phyloP scores from a whole-genome alignment of 2,888 invertebrate species.

The Caradrina clavipalpis region DNA sequence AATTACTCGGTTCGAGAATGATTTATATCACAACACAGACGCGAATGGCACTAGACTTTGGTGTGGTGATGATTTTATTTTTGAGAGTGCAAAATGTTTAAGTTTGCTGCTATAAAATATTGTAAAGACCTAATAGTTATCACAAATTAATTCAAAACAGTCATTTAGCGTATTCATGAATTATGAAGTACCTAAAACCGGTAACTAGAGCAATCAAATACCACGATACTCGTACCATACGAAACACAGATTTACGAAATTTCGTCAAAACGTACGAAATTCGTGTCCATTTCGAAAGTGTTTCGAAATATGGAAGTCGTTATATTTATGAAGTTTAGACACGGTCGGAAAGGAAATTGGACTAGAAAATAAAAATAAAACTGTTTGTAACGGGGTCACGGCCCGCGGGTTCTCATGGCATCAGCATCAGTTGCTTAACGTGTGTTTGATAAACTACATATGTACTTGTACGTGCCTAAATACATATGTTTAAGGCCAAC shows the following conservation, averaged over 20 bases:
- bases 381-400: slow-evolving; percentile 79
- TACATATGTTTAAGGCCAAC: slow-evolving; percentile 36
- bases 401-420: slow-evolving; percentile 76
- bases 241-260: slow-evolving; percentile 53
- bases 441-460: slow-evolving; percentile 61
- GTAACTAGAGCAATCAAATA: slow-evolving; percentile 59
- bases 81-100: slow-evolving; percentile 18
- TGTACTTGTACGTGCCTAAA: slow-evolving; percentile 53
- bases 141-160: slow-evolving; percentile 18
- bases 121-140: slow-evolving; percentile 12
- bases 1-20: slow-evolving; percentile 90
- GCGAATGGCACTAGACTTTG: slow-evolving; percentile 65
- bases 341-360: slow-evolving; percentile 85
- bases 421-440: slow-evolving; percentile 73
- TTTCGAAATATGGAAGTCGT: slow-evolving; percentile 83
- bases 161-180: slow-evolving; percentile 18
- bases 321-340: slow-evolving; percentile 81
- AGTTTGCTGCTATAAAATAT: neutral
- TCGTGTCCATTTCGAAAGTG: slow-evolving; percentile 78
- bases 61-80: slow-evolving; percentile 64
- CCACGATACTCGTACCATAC: slow-evolving; percentile 32
- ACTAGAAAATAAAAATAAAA: slow-evolving; percentile 84
- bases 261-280: slow-evolving; percentile 80
- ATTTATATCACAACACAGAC: slow-evolving; percentile 83
- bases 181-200: slow-evolving; percentile 38